Base-by-base conservation (phyloP, 2,797 vertebrate genomes). In the Psittacula echo region DNA sequence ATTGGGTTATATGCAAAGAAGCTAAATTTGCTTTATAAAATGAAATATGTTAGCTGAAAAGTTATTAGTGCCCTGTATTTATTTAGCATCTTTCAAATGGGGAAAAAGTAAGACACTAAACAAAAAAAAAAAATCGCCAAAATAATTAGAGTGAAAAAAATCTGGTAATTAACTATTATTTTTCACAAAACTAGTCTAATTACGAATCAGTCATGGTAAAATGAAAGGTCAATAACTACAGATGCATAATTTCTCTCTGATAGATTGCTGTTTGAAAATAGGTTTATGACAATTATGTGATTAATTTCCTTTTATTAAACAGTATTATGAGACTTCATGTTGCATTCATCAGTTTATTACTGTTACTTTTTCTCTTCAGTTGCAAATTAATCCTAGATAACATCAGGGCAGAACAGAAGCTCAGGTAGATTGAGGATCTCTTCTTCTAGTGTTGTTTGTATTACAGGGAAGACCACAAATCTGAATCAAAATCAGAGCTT, bases 271-370 rank as follows among this genome's bases (percentile, higher is more conserved):
- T 98, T 98, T 97, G 97, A 97, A 98, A 98, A 97, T 98, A 98
- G 97, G 96, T 97, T 97, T 98, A 96, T 97, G 97, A 98, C 97
- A 98, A 98, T 98, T 98, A 98, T 94, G 95, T 98, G 97, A 98
- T 98, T 98, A 97, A 98, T 98, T 98, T 97, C 95, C 95, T 97
- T 97, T 97, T 98, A 98, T 98, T 98, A 98, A 98, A 97, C 92
- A 97, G 91, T 79, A 94, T 98, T 98, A 97, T 97, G 96, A 97
- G 96, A 97, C 96, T 98, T 98, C 95, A 94, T 97, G 97, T 98
- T 98, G 97, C 96, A 98, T 98, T 97, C 98, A 97, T 97, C 96
- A 96, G 92, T 97, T 97, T 97, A 97, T 97, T 98, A 81, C 85
- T 97, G 89, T 91, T 96, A 90, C 85, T 96, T 96, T 97, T 96